These are phyloP conservation scores for Sorex fumeus DNA, from an alignment of 2,113 vertebrate species.

Conservation along the genomic window DNA sequence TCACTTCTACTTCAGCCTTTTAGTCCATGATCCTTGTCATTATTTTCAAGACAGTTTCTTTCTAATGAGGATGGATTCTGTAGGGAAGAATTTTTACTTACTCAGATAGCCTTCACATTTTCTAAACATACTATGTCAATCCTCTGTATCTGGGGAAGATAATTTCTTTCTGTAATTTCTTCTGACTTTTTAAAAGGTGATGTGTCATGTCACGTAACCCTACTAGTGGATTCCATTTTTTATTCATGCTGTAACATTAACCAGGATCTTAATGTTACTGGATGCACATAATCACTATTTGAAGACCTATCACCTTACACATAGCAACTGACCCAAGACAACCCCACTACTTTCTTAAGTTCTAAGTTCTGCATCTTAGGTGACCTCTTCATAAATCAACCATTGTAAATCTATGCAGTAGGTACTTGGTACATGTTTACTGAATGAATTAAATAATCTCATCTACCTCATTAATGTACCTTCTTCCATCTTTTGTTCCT, in stretches of 20 bases:
- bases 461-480: neutral
- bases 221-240: constrained; percentile 48
- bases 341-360: neutral
- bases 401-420: neutral
- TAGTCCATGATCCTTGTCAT: neutral
- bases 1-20: neutral
- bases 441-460: too few relatives aligned
- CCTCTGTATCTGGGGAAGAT: neutral
- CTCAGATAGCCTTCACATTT: neutral
- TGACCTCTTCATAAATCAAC: neutral
- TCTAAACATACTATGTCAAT: neutral
- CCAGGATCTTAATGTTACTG: constrained; percentile 39
- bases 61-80: neutral
- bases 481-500: neutral
- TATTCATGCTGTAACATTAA: constrained; percentile 67
- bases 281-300: neutral
- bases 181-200: constrained; percentile 23
- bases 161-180: constrained; percentile 28
- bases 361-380: neutral
- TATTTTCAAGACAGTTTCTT: neutral
- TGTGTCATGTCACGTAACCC: constrained; percentile 1
- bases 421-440: too few relatives aligned
- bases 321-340: neutral
- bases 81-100: neutral
- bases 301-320: neutral